Percentiles rank a stretch among this genome's conserved stretches.
These are phyloP conservation scores for Platichthys flesus DNA, from an alignment of 2,113 vertebrate genomes.

Conservation along the genomic window DNA sequence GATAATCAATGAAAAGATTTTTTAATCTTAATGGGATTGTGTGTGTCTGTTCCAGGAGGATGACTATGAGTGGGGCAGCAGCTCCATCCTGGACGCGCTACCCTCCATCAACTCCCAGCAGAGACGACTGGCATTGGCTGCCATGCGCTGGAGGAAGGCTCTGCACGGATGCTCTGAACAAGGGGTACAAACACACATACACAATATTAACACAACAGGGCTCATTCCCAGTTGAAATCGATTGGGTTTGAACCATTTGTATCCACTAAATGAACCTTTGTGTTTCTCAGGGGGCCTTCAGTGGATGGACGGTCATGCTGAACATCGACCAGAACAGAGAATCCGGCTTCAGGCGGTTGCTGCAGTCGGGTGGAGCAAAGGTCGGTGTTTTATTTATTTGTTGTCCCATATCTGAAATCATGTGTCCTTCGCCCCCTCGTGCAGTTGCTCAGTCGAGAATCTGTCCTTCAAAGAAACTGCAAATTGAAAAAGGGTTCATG, in stretches of 20 bases:
- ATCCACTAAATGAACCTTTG: not conserved
- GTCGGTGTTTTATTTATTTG: constrained; percentile 69
- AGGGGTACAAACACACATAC: constrained; percentile 72
- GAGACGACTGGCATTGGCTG: constrained; percentile 89
- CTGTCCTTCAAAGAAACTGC: not conserved
- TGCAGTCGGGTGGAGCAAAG: constrained; percentile 95
- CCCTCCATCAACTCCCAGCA: constrained; percentile 89
- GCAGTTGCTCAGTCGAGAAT: not conserved
- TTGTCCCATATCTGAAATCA: not conserved
- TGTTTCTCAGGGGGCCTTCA: constrained; percentile 91
- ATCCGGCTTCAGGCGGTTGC: constrained; percentile 92
- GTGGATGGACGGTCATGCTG: constrained; percentile 95
- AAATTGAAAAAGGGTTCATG: not conserved
- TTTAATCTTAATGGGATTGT: too few species aligned
- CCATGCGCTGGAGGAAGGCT: constrained; percentile 93
- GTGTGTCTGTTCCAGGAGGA: constrained; percentile 86
- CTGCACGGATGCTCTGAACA: constrained; percentile 83
- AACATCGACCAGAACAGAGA: constrained; percentile 93
- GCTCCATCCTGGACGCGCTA: constrained; percentile 88
- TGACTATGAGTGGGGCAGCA: constrained; percentile 96
- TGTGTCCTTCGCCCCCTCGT: not conserved
- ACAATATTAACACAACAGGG: not conserved
- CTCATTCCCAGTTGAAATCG: not conserved
- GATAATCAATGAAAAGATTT: too few species aligned
- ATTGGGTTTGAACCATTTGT: not conserved